A percentile compares a stretch with the other conserved stretches of the same genome.
Evolutionary conservation across 2,888 invertebrate genomes (phyloP).

Genomic region (Celastrina argiolus): DNA sequence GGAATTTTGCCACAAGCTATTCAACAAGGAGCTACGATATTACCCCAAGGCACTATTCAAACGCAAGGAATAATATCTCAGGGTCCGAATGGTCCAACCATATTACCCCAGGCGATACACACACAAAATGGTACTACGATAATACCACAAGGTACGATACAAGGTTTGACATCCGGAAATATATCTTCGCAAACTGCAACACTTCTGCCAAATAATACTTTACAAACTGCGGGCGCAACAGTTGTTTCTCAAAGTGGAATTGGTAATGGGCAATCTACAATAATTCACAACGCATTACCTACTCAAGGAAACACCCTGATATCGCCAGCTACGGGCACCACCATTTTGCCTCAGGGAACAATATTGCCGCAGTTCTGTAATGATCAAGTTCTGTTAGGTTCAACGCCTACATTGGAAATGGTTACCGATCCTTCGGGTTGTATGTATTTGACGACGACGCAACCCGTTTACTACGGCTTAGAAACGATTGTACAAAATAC

Average conservation of each 20-base stretch:
- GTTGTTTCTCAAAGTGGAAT: constrained; percentile 72
- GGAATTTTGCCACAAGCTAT: constrained; percentile 70
- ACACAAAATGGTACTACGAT: constrained; percentile 80
- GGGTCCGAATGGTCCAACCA: constrained; percentile 77
- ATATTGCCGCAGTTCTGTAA: constrained; percentile 73
- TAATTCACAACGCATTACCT: constrained; percentile 69
- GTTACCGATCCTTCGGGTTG: constrained; percentile 78
- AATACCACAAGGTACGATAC: constrained; percentile 77
- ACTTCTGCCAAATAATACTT: constrained; percentile 58
- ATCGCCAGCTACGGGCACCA: constrained; percentile 74
- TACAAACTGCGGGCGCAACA: constrained; percentile 61
- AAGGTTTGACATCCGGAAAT: constrained; percentile 60
- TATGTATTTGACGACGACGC: constrained; percentile 80
- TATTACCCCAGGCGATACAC: constrained; percentile 78
- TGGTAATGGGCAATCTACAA: constrained; percentile 68
- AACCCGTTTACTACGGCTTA: constrained; percentile 88
- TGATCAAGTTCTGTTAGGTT: constrained; percentile 80
- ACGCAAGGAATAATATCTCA: constrained; percentile 73
- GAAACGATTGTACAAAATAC: constrained; percentile 93
- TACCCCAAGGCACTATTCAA: constrained; percentile 78
- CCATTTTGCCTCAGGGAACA: constrained; percentile 80
- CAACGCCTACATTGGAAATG: constrained; percentile 80
- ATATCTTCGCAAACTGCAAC: constrained; percentile 63
- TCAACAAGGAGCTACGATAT: constrained; percentile 76
- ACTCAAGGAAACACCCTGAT: constrained; percentile 76